Evolutionary conservation across 1,140 invertebrate species (phyloP).

Genomic region (Acromyrmex echinatior): DNA sequence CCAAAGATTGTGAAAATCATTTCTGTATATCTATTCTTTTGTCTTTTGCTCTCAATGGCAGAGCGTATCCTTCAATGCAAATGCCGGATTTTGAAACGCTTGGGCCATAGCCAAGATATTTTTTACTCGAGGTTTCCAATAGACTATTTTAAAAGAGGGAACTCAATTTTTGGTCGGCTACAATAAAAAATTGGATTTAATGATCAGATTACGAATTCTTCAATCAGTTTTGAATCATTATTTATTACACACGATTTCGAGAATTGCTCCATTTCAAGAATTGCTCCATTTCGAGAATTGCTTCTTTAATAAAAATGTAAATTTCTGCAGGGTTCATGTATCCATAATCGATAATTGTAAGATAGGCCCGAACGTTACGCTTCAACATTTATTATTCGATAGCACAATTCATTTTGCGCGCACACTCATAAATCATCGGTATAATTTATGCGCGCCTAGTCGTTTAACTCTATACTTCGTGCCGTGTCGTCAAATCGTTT

Average conservation of each 20-base stretch:
- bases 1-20: conserved; percentile 40
- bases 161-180: background rate
- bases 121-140: background rate
- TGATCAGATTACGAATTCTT: background rate
- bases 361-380: background rate
- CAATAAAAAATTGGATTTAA: background rate
- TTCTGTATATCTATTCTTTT: conserved; percentile 38
- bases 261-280: background rate
- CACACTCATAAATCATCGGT: conserved; percentile 34
- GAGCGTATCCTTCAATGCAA: background rate
- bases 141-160: background rate
- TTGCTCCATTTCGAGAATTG: background rate
- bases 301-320: background rate
- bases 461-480: background rate
- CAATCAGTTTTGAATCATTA: background rate
- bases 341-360: background rate
- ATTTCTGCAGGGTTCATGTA: background rate
- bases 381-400: conserved; percentile 2
- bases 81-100: background rate
- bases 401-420: background rate
- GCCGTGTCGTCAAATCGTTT: conserved; percentile 13
- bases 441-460: conserved; percentile 32
- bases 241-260: background rate
- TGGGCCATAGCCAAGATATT: background rate
- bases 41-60: background rate